Evolutionary conservation across 2,113 vertebrate genomes (phyloP).

Genomic region (Phodopus roborovskii): DNA sequence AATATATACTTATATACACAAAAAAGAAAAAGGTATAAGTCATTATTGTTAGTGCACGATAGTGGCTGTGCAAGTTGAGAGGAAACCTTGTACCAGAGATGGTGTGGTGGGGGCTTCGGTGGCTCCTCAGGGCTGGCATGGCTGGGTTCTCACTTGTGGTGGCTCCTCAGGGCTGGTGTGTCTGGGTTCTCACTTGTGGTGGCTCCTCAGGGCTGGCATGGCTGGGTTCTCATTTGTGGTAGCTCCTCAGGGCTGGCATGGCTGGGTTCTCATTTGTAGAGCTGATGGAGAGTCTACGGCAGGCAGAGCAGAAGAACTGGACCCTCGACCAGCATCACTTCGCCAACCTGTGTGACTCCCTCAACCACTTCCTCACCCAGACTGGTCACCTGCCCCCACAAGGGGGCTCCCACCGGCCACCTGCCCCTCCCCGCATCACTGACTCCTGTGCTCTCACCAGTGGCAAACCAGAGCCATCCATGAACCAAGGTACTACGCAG

Average conservation of each 20-base stretch:
- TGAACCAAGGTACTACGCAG: constrained; percentile 87
- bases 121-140: not conserved
- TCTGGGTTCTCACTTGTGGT: not conserved
- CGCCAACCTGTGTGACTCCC: constrained; percentile 90
- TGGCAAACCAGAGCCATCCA: constrained; percentile 88
- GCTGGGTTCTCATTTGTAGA: constrained; percentile 76
- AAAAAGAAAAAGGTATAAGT: not conserved
- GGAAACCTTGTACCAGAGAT: not conserved
- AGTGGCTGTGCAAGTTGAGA: not conserved
- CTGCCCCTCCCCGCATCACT: constrained; percentile 83
- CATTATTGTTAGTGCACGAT: not conserved
- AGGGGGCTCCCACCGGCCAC: constrained; percentile 84
- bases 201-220: not conserved
- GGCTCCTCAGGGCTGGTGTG: not conserved
- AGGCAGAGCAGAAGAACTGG: constrained; percentile 92
- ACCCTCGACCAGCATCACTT: constrained; percentile 91
- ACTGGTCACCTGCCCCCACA: constrained; percentile 89
- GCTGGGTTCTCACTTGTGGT: too few species aligned
- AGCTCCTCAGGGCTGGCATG: not conserved
- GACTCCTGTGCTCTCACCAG: constrained; percentile 89
- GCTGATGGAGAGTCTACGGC: constrained; percentile 90
- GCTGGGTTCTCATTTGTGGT: too few species aligned
- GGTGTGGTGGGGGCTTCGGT: fast-evolving
- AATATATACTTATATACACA: not conserved
- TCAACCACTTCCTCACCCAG: constrained; percentile 90